phyloP scores from a whole-genome alignment of 2,888 invertebrate species.

The Papilio protenor region DNA sequence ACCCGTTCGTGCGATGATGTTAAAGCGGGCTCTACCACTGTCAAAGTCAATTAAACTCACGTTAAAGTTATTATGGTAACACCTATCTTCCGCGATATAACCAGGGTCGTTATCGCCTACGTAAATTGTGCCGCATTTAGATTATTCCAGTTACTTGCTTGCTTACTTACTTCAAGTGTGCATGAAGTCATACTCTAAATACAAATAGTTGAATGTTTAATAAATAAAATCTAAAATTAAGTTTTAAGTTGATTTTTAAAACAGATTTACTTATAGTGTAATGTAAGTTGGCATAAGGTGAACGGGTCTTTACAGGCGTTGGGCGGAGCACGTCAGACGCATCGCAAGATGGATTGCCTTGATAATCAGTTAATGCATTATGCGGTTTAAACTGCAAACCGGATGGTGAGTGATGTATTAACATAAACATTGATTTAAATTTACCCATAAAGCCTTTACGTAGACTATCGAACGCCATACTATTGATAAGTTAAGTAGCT shows the following conservation, averaged over 20 bases:
- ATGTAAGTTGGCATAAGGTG: slow-evolving; percentile 43
- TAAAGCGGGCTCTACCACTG: too few relatives aligned
- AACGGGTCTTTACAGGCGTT: slow-evolving; percentile 58
- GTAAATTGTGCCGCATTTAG: slow-evolving; percentile 47
- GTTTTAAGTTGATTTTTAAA: background rate
- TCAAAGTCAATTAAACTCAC: slow-evolving; percentile 70
- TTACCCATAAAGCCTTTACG: slow-evolving; percentile 46
- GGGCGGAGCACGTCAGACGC: slow-evolving; percentile 69
- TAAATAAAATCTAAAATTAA: background rate
- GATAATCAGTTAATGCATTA: slow-evolving; percentile 82
- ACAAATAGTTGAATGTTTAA: background rate
- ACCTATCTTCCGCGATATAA: slow-evolving; percentile 65
- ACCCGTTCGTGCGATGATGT: too few relatives aligned
- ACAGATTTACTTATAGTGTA: slow-evolving; percentile 16
- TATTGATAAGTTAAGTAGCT: background rate
- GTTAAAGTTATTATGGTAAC: slow-evolving; percentile 68
- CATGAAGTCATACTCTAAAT: background rate
- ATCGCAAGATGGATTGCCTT: slow-evolving; percentile 75
- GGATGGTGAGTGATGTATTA: slow-evolving; percentile 57
- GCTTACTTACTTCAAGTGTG: slow-evolving; percentile 5
- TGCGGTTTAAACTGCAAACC: slow-evolving; percentile 72
- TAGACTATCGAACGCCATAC: background rate
- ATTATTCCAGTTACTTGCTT: slow-evolving; percentile 45
- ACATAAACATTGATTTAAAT: slow-evolving; percentile 72
- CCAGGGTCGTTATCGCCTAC: slow-evolving; percentile 63